Evolutionary conservation across 2,888 invertebrate genomes (phyloP).

Genomic region (Hanleya hanleyi): DNA sequence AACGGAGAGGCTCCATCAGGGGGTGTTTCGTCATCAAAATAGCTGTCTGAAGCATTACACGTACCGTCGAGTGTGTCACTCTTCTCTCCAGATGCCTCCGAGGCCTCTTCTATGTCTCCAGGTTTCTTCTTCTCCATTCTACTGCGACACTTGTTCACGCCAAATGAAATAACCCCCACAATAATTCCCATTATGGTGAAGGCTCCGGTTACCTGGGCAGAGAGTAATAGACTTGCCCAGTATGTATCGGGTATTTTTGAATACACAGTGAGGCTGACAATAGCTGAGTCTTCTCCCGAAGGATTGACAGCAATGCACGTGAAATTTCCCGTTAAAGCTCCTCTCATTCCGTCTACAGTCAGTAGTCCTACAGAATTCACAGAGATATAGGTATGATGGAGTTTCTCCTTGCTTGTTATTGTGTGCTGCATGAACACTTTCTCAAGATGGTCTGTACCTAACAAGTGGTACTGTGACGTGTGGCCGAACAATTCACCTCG

Average conservation of each 20-base stretch:
- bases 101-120: conserved; percentile 21
- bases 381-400: conserved; percentile 34
- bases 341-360: conserved; percentile 49
- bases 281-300: conserved; percentile 45
- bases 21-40: conserved; percentile 30
- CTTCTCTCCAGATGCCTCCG: conserved; percentile 26
- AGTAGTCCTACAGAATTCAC: conserved; percentile 43
- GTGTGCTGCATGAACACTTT: conserved; percentile 15
- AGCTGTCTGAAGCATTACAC: conserved; percentile 18
- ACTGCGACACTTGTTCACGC: conserved; percentile 24
- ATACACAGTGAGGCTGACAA: conserved; percentile 39
- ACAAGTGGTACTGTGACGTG: conserved; percentile 19
- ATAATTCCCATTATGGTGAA: conserved; percentile 50
- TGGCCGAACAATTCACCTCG: conserved; percentile 53
- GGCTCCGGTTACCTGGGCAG: conserved; percentile 40
- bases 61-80: conserved; percentile 25
- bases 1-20: conserved; percentile 25
- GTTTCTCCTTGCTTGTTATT: conserved; percentile 21
- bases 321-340: conserved; percentile 56
- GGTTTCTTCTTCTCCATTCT: conserved; percentile 7
- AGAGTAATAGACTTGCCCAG: conserved; percentile 46
- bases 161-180: conserved; percentile 47
- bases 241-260: conserved; percentile 36
- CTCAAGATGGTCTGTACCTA: conserved; percentile 24
- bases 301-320: conserved; percentile 56